Conservation (phyloP, 1,140 invertebrate genomes). For the Bradynema listronoti region DNA sequence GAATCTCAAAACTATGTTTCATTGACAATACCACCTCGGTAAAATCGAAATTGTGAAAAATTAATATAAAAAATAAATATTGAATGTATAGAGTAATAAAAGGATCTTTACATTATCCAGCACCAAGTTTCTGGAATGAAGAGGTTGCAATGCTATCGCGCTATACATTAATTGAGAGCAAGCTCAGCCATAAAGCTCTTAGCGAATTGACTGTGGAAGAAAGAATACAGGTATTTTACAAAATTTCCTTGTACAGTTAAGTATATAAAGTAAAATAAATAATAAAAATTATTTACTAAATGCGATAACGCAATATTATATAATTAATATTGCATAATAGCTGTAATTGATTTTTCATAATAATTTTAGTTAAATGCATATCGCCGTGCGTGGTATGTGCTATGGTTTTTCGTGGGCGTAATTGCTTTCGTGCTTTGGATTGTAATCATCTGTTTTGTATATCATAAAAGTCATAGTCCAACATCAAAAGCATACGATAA, state of each 20-base stretch:
- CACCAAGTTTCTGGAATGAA: constrained; percentile 53
- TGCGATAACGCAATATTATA: background rate
- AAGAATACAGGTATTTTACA: constrained; percentile 22
- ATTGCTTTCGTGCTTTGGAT: constrained; percentile 48
- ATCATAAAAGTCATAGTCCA: constrained; percentile 35
- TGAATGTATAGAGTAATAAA: constrained; percentile 40
- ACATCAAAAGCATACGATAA: constrained; percentile 49
- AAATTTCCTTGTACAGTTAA: constrained; percentile 8
- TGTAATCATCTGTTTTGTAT: constrained; percentile 43
- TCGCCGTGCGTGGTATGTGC: constrained; percentile 48
- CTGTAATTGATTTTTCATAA: constrained; percentile 14
- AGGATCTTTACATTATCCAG: constrained; percentile 49
- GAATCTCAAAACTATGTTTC: constrained; percentile 41
- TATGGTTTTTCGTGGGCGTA: constrained; percentile 49
- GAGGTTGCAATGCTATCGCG: constrained; percentile 48
- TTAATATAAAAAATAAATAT: background rate
- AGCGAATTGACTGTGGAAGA: constrained; percentile 43
- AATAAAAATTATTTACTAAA: no score
- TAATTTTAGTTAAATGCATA: constrained; percentile 46
- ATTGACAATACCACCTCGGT: constrained; percentile 52
- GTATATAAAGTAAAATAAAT: no score
- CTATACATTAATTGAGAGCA: constrained; percentile 34
- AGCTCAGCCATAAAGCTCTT: constrained; percentile 31
- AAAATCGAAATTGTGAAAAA: background rate
- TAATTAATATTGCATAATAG: background rate